Evolutionary conservation across 2,888 invertebrate genomes (phyloP).

Genomic region (Cremastinae sp.): DNA sequence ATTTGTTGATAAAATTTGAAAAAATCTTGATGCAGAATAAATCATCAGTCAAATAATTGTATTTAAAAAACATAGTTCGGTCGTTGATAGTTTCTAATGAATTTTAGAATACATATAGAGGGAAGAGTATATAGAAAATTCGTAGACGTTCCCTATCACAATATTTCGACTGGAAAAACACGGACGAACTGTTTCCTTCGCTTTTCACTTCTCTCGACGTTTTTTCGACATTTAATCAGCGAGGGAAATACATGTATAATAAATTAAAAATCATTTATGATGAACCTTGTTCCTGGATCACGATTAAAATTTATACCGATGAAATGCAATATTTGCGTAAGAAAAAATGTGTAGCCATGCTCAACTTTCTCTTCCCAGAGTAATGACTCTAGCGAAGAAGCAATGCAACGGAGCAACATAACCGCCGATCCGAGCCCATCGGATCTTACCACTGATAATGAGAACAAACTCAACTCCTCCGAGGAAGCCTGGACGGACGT

Average conservation of each 20-base stretch:
- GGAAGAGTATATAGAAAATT: no score
- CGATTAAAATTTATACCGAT: no score
- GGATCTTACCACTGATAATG: slow-evolving; percentile 78
- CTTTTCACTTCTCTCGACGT: no score
- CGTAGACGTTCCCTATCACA: no score
- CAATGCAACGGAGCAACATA: slow-evolving; percentile 76
- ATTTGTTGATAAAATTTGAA: background rate
- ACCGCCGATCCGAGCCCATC: slow-evolving; percentile 78
- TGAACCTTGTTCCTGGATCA: background rate
- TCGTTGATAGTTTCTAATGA: slow-evolving; percentile 4
- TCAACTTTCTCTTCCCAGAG: slow-evolving; percentile 83
- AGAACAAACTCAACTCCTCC: slow-evolving; percentile 78
- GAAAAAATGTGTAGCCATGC: slow-evolving; percentile 10
- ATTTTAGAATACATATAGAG: no score
- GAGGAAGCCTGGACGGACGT: slow-evolving; percentile 97
- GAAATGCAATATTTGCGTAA: background rate
- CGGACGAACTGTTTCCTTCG: no score
- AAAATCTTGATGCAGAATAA: no score
- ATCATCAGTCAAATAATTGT: no score
- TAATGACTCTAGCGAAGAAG: slow-evolving; percentile 91
- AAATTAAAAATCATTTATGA: background rate
- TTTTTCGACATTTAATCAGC: no score
- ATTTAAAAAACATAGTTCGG: background rate
- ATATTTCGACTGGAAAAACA: no score
- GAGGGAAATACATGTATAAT: no score